Conservation (phyloP, 1,140 invertebrate genomes). For the Holotrichia oblita region DNA sequence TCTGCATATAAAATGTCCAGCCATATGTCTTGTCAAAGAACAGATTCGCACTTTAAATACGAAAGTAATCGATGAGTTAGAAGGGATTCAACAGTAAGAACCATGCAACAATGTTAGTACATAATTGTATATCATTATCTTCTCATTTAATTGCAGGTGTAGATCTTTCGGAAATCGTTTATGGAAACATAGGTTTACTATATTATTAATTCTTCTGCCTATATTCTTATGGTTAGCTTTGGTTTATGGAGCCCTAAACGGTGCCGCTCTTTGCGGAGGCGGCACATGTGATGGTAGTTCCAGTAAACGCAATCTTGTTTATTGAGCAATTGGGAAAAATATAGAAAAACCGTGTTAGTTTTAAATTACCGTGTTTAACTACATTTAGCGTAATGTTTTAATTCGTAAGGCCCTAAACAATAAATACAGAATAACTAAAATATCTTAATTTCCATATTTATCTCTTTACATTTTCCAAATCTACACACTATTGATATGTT, state of each 20-base stretch:
- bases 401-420: neutral
- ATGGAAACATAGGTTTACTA: neutral
- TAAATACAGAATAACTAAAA: neutral
- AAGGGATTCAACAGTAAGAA: too few relatives aligned
- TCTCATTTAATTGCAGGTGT: conserved; percentile 33
- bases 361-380: neutral
- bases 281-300: neutral
- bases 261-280: conserved; percentile 6
- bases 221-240: conserved; percentile 26
- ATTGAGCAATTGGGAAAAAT: neutral
- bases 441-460: neutral
- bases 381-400: neutral
- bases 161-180: neutral
- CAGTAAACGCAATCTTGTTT: conserved; percentile 3
- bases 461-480: too few relatives aligned
- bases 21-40: too few relatives aligned
- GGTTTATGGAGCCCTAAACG: neutral
- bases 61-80: too few relatives aligned
- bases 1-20: too few relatives aligned
- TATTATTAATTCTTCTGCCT: neutral
- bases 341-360: neutral
- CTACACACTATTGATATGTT: too few relatives aligned
- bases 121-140: too few relatives aligned
- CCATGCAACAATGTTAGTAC: too few relatives aligned
- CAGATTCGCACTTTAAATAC: too few relatives aligned